phyloP scores from a whole-genome alignment of 2,888 invertebrate species.

The Thumatha senex region DNA sequence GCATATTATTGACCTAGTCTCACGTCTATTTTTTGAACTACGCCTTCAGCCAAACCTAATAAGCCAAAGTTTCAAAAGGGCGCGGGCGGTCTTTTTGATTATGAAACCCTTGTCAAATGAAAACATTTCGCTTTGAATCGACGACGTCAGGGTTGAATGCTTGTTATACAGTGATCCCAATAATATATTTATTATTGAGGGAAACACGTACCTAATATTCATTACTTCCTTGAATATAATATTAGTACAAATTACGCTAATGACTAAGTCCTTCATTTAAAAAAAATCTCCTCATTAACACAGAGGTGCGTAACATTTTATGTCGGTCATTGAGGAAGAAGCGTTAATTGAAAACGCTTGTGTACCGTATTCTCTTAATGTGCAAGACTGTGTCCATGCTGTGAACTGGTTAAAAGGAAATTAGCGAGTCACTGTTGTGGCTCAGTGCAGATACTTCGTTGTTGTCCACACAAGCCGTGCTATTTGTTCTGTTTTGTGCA shows the following conservation, averaged over 20 bases:
- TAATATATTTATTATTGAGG: too few relatives aligned
- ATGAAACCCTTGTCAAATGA: too few relatives aligned
- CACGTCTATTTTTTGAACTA: too few relatives aligned
- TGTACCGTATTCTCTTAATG: neutral
- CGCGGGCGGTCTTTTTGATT: too few relatives aligned
- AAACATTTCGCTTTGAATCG: too few relatives aligned
- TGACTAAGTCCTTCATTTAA: slow-evolving; percentile 3
- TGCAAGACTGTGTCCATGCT: slow-evolving; percentile 1
- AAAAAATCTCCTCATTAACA: slow-evolving; percentile 13
- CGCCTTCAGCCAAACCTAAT: too few relatives aligned
- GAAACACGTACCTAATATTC: too few relatives aligned
- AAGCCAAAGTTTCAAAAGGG: too few relatives aligned
- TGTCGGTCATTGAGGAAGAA: slow-evolving; percentile 24
- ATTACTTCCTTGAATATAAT: too few relatives aligned
- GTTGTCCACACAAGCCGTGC: neutral
- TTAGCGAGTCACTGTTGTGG: slow-evolving; percentile 23
- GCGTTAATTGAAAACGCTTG: slow-evolving; percentile 31
- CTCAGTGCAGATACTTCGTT: slow-evolving; percentile 17
- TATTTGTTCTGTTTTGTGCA: slow-evolving; percentile 8
- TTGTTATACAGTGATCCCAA: too few relatives aligned
- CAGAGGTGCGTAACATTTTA: slow-evolving; percentile 11
- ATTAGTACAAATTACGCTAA: neutral
- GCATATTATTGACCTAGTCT: too few relatives aligned
- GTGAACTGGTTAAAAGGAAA: slow-evolving; percentile 21
- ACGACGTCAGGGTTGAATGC: too few relatives aligned